Evolutionary conservation across 2,797 vertebrate genomes (phyloP).

Genomic region (Phrynocephalus vlangalii): DNA sequence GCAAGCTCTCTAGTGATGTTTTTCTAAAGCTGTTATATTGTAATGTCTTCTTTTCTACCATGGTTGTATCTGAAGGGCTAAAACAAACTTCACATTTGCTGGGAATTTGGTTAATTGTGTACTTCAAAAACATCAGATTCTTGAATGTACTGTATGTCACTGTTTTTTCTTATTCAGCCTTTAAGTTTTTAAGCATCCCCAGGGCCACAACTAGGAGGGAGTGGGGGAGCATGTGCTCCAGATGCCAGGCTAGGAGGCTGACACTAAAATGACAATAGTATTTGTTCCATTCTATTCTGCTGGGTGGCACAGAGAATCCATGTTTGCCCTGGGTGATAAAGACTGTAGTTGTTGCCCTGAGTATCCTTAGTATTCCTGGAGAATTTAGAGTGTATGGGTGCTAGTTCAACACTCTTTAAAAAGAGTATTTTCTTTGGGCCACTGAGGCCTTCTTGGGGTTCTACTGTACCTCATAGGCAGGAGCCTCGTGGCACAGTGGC

Average conservation of each 20-base stretch:
- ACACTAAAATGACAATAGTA: too few species aligned
- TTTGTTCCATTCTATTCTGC: too few species aligned
- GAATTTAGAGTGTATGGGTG: not conserved
- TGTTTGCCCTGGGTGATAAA: too few species aligned
- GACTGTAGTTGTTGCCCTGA: too few species aligned
- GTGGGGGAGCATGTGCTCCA: too few species aligned
- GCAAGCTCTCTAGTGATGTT: too few species aligned
- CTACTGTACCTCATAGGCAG: not conserved
- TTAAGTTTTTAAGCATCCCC: too few species aligned
- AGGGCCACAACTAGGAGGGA: too few species aligned
- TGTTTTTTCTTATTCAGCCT: not conserved
- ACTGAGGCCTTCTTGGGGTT: not conserved
- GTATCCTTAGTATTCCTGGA: not conserved
- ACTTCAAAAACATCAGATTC: not conserved
- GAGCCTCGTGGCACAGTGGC: too few species aligned
- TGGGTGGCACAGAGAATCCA: too few species aligned
- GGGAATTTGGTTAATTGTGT: not conserved
- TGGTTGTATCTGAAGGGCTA: not conserved
- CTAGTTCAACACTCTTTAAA: not conserved
- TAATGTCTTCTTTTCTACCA: not conserved
- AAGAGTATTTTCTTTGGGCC: not conserved
- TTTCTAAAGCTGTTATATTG: too few species aligned
- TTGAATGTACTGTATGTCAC: not conserved
- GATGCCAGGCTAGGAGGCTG: too few species aligned
- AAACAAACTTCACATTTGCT: not conserved